These are phyloP conservation scores for Bufo bufo DNA, from an alignment of 2,113 vertebrate species.

Conservation along the genomic window DNA sequence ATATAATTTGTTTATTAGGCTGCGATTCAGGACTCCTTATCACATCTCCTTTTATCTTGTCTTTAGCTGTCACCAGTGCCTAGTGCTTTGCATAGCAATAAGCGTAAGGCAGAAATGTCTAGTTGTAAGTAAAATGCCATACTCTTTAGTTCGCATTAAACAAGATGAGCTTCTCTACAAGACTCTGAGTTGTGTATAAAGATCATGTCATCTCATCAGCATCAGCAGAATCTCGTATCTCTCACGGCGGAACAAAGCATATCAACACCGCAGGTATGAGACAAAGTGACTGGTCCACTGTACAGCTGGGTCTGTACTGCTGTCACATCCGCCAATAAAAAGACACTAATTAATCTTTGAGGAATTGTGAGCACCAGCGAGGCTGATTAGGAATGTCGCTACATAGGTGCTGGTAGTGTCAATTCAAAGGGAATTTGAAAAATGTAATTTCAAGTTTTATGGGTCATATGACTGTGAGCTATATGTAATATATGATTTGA, in stretches of 20 bases:
- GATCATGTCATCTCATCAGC: conserved; percentile 34
- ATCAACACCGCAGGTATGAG: conserved; percentile 26
- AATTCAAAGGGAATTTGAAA: conserved; percentile 1
- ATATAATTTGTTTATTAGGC: background rate
- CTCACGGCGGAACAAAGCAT: background rate
- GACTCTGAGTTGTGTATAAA: conserved; percentile 3
- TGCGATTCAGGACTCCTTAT: background rate
- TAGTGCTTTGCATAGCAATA: conserved; percentile 34
- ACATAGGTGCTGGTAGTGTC: background rate
- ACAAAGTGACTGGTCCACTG: conserved; percentile 17
- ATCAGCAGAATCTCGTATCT: background rate
- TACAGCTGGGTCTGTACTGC: background rate
- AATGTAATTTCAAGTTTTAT: background rate
- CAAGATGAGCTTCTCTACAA: conserved; percentile 11
- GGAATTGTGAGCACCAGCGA: conserved; percentile 13
- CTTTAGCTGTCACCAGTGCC: conserved; percentile 5
- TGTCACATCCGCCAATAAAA: conserved; percentile 9
- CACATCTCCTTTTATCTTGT: background rate
- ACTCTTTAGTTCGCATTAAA: conserved; percentile 38
- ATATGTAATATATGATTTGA: background rate
- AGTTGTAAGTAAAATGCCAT: conserved; percentile 37
- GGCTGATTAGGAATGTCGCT: background rate
- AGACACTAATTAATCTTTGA: conserved; percentile 40
- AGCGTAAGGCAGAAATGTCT: conserved; percentile 32
- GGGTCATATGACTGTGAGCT: background rate